Percentiles rank a stretch among this genome's conserved stretches.
Conservation (phyloP, 2,113 vertebrate genomes). For the Grallaria varia region DNA sequence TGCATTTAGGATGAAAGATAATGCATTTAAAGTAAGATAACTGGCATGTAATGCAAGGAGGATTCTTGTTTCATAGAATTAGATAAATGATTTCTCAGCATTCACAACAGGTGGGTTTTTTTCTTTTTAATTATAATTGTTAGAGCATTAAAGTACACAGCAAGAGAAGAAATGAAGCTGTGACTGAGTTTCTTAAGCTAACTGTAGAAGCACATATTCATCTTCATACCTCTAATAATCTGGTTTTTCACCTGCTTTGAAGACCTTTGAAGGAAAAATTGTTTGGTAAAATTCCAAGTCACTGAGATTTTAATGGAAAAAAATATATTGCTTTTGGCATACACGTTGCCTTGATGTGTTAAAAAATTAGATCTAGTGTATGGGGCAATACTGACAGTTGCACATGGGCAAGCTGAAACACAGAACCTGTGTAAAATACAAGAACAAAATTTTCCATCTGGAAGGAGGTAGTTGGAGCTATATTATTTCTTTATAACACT, state of each 20-base stretch:
- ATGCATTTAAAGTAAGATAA: background rate
- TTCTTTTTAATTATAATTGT: background rate
- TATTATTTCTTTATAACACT: background rate
- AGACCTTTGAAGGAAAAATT: background rate
- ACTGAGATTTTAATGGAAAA: background rate
- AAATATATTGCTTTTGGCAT: background rate
- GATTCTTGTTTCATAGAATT: background rate
- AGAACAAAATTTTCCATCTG: background rate
- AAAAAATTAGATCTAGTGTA: background rate
- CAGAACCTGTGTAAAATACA: background rate
- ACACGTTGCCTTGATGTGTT: accelerated
- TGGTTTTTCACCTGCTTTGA: background rate
- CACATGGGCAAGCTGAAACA: background rate
- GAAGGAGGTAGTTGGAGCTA: background rate
- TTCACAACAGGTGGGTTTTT: accelerated
- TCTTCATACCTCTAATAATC: background rate
- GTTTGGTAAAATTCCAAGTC: background rate
- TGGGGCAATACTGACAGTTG: background rate
- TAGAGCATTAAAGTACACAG: background rate
- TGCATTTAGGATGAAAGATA: background rate
- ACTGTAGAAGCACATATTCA: background rate
- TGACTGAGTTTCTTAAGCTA: background rate
- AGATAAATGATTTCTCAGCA: background rate
- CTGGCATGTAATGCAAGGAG: background rate
- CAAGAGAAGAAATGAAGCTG: background rate